Evolutionary conservation across 2,888 invertebrate genomes (phyloP), one percentile per base, ranked within the genome.

Genomic region (Alloscopus bannaensis): DNA sequence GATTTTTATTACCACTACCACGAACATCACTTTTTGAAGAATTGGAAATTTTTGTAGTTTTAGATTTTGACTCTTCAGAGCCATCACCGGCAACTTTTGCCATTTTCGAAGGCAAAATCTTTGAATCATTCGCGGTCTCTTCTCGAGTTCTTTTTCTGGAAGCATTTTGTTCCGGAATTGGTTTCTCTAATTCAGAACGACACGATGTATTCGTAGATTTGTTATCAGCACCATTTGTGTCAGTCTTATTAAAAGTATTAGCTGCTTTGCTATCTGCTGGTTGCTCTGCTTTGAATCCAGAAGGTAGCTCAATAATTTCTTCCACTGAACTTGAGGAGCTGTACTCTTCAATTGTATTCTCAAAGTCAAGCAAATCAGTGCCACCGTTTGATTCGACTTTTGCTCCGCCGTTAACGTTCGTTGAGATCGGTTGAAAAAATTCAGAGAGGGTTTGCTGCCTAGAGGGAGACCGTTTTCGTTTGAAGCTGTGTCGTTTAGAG

Each of bases 141-240:
- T 81, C 75, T 60, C 78, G 57, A 2, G 60, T 69, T 79, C 75
- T 62, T 68, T 80, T 84, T 88, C 88, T 11, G 68, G 80, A 47
- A 18, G 11, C 29, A 31, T 70, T 66, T 71, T 73, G 42, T 50
- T n/a, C n/a, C n/a, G n/a, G 36, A 36, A 36, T 36, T 36, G 6
- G 36, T 36, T 13, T 13, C 36, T n/a, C n/a, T n/a, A n/a, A n/a
- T n/a, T n/a, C n/a, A n/a, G n/a, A n/a, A n/a, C n/a, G n/a, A n/a
- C n/a, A n/a, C n/a, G n/a, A n/a, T n/a, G 24, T 59, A 22, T 62
- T 62, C 22, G 1, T 18, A 60, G 60, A 11, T 3, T 29, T 31
- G 29, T 62, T 42, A 8, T 60, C 31, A 29, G 22, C 31, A 18
- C 31, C 60, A 8, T 2, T 42, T 3, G 2, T 2, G 18, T 3